phyloP scores from a whole-genome alignment of 2,888 invertebrate genomes.

The Drosophila siamana region DNA sequence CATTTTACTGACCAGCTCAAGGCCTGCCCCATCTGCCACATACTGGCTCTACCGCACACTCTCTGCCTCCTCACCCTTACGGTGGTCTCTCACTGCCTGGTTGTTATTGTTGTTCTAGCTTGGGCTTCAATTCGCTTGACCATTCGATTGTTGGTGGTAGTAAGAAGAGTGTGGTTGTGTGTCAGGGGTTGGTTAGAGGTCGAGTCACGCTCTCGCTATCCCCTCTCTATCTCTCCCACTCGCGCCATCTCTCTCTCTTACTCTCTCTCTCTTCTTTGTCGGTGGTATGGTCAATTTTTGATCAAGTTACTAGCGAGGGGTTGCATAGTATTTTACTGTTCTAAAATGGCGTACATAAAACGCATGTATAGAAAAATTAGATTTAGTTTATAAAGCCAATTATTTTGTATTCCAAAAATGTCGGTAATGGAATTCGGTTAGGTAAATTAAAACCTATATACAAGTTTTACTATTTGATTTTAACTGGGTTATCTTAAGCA shows the following conservation, averaged over 20 bases:
- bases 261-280: not conserved
- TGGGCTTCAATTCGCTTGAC: conserved; percentile 55
- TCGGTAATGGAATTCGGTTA: too few relatives aligned
- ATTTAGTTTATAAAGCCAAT: not conserved
- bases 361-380: not conserved
- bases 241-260: not conserved
- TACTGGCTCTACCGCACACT: conserved; percentile 2
- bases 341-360: conserved; percentile 63
- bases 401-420: not conserved
- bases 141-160: conserved; percentile 40
- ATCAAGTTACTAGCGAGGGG: conserved; percentile 53
- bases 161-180: conserved; percentile 37
- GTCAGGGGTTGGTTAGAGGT: conserved; percentile 21
- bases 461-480: not conserved
- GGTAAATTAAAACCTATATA: too few relatives aligned
- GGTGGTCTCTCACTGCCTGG: conserved; percentile 14
- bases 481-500: not conserved
- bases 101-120: conserved; percentile 33
- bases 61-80: not conserved
- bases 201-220: not conserved
- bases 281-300: conserved; percentile 40
- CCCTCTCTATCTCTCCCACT: not conserved
- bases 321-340: conserved; percentile 39
- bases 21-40: conserved; percentile 19
- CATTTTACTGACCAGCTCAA: conserved; percentile 67